A percentile compares a stretch with the other conserved stretches of the same genome.
Conservation (phyloP, 2,113 vertebrate species). For the Psilopsiagon aymara region DNA sequence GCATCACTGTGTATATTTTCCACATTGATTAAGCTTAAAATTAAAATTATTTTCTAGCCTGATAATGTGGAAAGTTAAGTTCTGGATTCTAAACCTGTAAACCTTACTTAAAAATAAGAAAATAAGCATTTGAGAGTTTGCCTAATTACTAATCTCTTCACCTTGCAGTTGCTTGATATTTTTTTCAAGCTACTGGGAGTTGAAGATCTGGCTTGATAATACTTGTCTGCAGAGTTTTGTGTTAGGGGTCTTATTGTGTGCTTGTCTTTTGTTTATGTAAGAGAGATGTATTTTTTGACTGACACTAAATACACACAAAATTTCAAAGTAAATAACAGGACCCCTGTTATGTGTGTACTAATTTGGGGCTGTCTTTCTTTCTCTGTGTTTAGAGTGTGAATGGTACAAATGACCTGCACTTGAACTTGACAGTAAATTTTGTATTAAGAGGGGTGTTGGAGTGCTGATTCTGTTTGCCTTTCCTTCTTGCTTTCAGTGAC, state of each 20-base stretch:
- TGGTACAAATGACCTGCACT: neutral
- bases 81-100: neutral
- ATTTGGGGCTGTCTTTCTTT: neutral
- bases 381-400: neutral
- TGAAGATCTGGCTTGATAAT: neutral
- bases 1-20: neutral
- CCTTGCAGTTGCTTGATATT: neutral
- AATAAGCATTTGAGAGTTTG: neutral
- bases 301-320: neutral
- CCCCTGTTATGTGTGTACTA: neutral
- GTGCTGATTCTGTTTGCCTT: neutral
- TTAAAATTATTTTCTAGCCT: neutral
- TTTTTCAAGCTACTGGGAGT: neutral
- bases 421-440: neutral
- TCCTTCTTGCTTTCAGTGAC: neutral
- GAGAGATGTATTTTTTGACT: neutral
- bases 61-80: neutral
- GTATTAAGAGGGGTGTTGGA: neutral
- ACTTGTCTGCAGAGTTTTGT: neutral
- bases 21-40: neutral
- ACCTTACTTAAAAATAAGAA: neutral
- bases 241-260: neutral
- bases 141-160: neutral
- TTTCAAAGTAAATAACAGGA: neutral
- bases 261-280: neutral